Evolutionary conservation across 2,888 invertebrate species (phyloP), one percentile per base, ranked within the genome.

Genomic region (Tenthredo distinguenda): DNA sequence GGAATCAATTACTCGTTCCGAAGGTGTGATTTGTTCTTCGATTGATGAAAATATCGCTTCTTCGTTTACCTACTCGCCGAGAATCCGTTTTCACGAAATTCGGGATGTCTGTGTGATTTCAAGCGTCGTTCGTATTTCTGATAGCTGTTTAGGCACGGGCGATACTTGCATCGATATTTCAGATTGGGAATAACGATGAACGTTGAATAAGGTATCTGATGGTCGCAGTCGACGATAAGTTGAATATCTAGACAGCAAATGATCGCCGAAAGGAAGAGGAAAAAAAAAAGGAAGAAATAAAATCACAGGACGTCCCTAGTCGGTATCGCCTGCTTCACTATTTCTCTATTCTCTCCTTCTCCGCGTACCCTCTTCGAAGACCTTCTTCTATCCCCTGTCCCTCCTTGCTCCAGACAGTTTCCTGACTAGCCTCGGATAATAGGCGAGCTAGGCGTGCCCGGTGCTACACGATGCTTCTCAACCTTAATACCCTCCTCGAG

Each of bases 401-500:
- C 76, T 43, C 34, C 55, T 77, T 34, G 21, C 72, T n/a, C 43
- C 43, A 37, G 47, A 26, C 43, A 40, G 40, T 40, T 43, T 74
- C 72, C 77, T 77, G 47, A n/a, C 26, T 77, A n/a, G 50, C 10
- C 40, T 55, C 15, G 34, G 55, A 77, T 77, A 55, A 77, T 77
- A 55, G 50, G 50, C 55, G 55, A 77, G 55, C 47, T 77, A 77
- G 77, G 77, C 77, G 77, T 77, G 77, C 77, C 77, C 34, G 31
- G 47, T 55, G 50, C 50, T 77, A 77, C 31, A 55, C 50, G 47
- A 50, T 68, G 72, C 43, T 74, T 74, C 72, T 40, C 72, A 43
- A 43, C 72, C 72, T 68, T 74, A 43, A 74, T n/a, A 26, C 43
- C 31, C 55, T 34, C 3, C 31, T 2, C 77, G 55, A 55, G 55